Conservation (phyloP, 2,888 invertebrate genomes). For the Folsomia manolachei region DNA sequence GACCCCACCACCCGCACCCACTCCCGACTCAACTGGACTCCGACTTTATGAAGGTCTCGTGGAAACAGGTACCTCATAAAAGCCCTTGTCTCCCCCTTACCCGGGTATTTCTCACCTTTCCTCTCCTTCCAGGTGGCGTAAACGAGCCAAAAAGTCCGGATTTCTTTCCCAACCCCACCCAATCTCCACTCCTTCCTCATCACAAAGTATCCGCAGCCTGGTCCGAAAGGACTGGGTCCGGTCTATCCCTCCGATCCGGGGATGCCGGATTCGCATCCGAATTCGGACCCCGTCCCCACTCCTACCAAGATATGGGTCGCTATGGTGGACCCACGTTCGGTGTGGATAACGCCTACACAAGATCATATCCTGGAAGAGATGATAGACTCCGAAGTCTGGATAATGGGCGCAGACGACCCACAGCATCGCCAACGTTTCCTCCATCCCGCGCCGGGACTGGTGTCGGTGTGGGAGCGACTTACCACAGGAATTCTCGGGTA, state of each 20-base stretch:
- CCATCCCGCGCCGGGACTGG: not conserved
- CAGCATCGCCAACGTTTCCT: not conserved
- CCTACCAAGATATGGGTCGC: not conserved
- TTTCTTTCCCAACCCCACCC: not conserved
- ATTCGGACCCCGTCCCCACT: too few species aligned
- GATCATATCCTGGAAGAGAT: not conserved
- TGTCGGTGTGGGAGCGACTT: slow-evolving; percentile 35
- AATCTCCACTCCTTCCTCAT: not conserved
- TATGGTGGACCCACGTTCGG: slow-evolving; percentile 43
- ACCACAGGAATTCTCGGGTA: slow-evolving; percentile 44
- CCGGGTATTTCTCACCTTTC: too few species aligned
- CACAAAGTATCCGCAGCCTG: slow-evolving; percentile 5
- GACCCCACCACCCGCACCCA: not conserved
- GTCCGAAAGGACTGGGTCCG: not conserved
- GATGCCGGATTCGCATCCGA: too few species aligned
- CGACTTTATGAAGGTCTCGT: slow-evolving; percentile 8
- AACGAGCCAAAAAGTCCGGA: slow-evolving; percentile 12
- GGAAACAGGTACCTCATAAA: not conserved
- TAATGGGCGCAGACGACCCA: not conserved
- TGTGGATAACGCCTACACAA: slow-evolving; percentile 41
- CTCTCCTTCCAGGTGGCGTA: not conserved
- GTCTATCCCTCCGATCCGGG: not conserved
- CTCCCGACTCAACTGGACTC: slow-evolving; percentile 8
- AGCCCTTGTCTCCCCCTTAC: too few species aligned
- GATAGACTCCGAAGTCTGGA: not conserved